A percentile compares a stretch with the other conserved stretches of the same genome.
Conservation (phyloP, 2,113 vertebrate genomes). For the Campylomormyrus tamandua region DNA sequence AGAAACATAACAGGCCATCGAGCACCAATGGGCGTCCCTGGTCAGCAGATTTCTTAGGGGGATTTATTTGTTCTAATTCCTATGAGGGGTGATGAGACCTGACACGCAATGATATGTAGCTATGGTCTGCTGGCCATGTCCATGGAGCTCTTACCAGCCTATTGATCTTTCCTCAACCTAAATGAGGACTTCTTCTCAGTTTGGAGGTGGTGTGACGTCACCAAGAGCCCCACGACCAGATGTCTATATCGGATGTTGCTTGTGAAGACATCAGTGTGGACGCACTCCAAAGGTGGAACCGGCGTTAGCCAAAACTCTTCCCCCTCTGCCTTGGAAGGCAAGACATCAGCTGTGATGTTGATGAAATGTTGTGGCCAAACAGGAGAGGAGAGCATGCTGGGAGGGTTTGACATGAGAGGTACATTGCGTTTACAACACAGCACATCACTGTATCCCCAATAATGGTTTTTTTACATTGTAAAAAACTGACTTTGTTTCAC, state of each 20-base stretch:
- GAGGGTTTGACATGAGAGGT: neutral
- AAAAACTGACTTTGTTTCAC: neutral
- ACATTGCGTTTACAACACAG: neutral
- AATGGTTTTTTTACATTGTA: neutral
- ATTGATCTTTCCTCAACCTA: neutral
- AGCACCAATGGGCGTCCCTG: neutral
- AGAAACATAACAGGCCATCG: no score
- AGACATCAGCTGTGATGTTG: neutral
- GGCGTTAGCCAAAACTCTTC: neutral
- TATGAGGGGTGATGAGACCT: slow-evolving; percentile 9
- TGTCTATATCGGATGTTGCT: neutral
- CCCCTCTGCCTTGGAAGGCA: neutral
- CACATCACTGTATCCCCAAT: neutral
- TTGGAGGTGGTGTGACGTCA: neutral
- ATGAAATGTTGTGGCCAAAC: neutral
- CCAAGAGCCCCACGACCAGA: neutral
- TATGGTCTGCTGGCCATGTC: slow-evolving; percentile 7
- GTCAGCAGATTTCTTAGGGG: neutral
- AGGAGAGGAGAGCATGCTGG: neutral
- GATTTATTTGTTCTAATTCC: slow-evolving; percentile 5
- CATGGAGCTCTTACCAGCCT: neutral
- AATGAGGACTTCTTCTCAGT: neutral
- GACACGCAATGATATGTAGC: slow-evolving; percentile 9
- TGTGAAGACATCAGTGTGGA: neutral
- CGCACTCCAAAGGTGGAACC: neutral